phyloP scores from a whole-genome alignment of 2,113 vertebrate genomes.

The Syrmaticus mikado region DNA sequence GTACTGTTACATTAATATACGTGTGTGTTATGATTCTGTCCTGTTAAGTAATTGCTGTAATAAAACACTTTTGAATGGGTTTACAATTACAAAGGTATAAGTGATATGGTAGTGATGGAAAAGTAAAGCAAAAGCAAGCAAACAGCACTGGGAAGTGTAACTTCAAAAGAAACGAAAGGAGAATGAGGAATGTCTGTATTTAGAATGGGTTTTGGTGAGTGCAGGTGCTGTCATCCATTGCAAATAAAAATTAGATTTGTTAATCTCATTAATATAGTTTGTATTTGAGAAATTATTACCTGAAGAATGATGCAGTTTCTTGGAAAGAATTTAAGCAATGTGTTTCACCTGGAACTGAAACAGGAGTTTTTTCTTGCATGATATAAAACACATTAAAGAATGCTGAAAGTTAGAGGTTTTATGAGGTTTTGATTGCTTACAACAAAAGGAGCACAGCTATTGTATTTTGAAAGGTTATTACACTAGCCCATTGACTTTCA shows the following conservation, averaged over 20 bases:
- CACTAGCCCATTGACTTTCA: background rate
- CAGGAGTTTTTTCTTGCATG: background rate
- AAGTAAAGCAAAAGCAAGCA: background rate
- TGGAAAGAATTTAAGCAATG: background rate
- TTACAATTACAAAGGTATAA: background rate
- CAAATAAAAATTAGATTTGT: background rate
- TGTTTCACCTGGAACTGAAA: background rate
- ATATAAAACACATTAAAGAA: background rate
- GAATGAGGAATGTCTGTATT: fast-evolving
- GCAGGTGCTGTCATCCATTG: background rate
- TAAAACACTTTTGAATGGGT: background rate
- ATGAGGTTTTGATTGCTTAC: background rate
- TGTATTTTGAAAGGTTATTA: background rate
- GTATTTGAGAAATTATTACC: background rate
- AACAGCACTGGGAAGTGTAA: fast-evolving
- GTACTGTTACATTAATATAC: background rate
- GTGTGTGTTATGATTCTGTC: background rate
- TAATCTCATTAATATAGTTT: background rate
- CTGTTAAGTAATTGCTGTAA: background rate
- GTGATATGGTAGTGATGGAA: background rate
- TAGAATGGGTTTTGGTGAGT: background rate
- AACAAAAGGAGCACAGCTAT: background rate
- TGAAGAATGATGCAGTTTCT: background rate
- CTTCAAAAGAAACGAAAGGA: background rate
- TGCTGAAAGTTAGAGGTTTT: background rate